Base-by-base conservation (phyloP, 2,888 invertebrate genomes). In the Pandemis cinnamomeana region DNA sequence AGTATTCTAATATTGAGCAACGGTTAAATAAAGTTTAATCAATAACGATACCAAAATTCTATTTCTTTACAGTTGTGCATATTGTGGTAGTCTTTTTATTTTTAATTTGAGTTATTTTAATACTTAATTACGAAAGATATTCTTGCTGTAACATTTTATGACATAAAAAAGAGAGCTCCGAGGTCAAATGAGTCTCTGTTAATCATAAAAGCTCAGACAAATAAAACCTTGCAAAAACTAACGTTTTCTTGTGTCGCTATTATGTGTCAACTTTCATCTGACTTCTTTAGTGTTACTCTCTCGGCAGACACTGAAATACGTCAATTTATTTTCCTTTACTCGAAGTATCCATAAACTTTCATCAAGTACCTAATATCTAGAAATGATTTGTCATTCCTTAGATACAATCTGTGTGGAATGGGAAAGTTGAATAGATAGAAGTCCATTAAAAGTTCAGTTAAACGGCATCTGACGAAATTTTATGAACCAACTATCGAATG, bases 391-490 rank as follows among this genome's bases (percentile, higher is more conserved):
- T 55, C 20, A 11, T 61, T 61, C 61, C n/a, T n/a, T 27, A 61
- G 42, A 61, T 42, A 61, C n/a, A 42, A 36, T 41, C 11, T 46
- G 46, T 51, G 55, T 55, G 5, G 20, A 55, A 15, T 8, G 20
- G 13, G 42, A 64, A 66, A 66, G n/a, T 13, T 2, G 42, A 71
- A 66, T 71, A 42, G 11, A 71, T 71, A 48, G 60, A 71, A 13
- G 20, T 15, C 66, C 41, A 61, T 67, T 61, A 71, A 66, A 55
- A 64, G 51, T 44, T 44, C 42, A 7, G 61, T 61, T 67, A 61
- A 27, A 42, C 27, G 15, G 46, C 51, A 60, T 15, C 20, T 61
- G n/a, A 61, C 42, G 15, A 48, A 60, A 51, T 58, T 20, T 15
- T 46, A 66, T 48, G 42, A 60, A 15, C 42, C 13, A 8, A 41